These are phyloP conservation scores for Spizaetus ornatus DNA, from an alignment of 2,113 vertebrate genomes.

Conservation along the genomic window DNA sequence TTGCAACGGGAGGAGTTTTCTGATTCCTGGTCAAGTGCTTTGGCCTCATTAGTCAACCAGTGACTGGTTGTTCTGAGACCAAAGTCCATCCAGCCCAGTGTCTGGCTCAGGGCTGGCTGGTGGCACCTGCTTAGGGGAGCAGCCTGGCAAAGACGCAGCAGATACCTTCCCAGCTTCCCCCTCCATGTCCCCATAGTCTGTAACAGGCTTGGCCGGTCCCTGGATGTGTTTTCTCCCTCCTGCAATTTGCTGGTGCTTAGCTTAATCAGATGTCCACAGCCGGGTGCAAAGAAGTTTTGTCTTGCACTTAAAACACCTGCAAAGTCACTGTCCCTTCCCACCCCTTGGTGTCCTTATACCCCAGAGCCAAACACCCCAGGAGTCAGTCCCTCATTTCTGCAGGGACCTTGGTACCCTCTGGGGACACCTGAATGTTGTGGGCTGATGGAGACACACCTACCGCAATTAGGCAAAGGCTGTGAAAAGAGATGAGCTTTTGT, in stretches of 20 bases:
- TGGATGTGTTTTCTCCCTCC: not conserved
- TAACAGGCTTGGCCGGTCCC: not conserved
- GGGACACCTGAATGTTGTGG: not conserved
- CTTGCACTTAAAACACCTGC: not conserved
- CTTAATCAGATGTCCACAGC: not conserved
- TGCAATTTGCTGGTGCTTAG: not conserved
- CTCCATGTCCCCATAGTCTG: rapidly evolving
- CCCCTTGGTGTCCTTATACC: rapidly evolving
- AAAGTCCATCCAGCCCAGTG: not conserved
- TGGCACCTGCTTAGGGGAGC: not conserved
- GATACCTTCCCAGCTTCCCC: not conserved
- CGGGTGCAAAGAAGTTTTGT: not conserved
- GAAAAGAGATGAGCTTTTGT: not conserved
- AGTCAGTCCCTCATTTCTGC: not conserved
- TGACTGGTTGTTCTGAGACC: not conserved
- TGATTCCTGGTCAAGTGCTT: not conserved
- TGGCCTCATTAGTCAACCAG: not conserved
- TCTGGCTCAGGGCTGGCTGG: not conserved
- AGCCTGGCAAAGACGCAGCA: not conserved
- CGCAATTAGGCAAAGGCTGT: not conserved
- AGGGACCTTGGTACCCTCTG: not conserved
- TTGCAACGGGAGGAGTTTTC: not conserved
- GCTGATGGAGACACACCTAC: not conserved
- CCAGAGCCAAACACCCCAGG: not conserved
- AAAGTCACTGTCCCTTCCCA: not conserved